Conservation (phyloP, 92 coral and sea anemone genomes). For the Palythoa grandis region DNA sequence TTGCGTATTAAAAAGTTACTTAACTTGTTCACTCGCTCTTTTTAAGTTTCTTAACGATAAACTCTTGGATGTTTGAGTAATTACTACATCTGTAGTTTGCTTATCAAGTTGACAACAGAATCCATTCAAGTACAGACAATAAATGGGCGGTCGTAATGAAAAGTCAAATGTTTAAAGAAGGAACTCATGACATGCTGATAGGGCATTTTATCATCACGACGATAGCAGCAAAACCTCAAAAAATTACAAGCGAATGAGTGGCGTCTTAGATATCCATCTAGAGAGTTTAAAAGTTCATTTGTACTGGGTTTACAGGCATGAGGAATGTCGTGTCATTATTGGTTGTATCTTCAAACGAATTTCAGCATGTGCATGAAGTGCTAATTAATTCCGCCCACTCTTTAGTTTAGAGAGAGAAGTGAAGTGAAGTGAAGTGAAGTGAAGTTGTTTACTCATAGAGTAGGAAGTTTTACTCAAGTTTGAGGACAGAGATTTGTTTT, state of each 20-base stretch:
- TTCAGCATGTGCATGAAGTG: neutral
- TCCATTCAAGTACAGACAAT: neutral
- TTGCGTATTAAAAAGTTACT: neutral
- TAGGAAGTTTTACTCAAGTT: neutral
- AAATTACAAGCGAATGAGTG: neutral
- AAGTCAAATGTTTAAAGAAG: neutral
- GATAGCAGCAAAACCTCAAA: neutral
- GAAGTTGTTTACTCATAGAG: neutral
- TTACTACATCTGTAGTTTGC: neutral
- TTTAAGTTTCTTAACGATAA: neutral
- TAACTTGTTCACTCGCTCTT: neutral
- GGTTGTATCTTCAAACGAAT: slow-evolving; percentile 4
- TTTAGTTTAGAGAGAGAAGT: neutral
- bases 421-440: neutral
- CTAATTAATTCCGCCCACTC: slow-evolving; percentile 16
- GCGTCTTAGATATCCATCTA: neutral
- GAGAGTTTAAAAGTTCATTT: neutral
- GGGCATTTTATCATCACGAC: neutral
- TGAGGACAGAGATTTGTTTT: neutral
- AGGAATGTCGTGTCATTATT: slow-evolving; percentile 5
- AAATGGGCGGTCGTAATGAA: neutral
- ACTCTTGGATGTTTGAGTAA: neutral
- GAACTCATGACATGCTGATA: neutral
- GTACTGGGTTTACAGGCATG: neutral
- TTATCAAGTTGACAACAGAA: neutral